These are phyloP conservation scores for Himantopus leucocephalus DNA, from an alignment of 2,113 vertebrate genomes.

Conservation along the genomic window DNA sequence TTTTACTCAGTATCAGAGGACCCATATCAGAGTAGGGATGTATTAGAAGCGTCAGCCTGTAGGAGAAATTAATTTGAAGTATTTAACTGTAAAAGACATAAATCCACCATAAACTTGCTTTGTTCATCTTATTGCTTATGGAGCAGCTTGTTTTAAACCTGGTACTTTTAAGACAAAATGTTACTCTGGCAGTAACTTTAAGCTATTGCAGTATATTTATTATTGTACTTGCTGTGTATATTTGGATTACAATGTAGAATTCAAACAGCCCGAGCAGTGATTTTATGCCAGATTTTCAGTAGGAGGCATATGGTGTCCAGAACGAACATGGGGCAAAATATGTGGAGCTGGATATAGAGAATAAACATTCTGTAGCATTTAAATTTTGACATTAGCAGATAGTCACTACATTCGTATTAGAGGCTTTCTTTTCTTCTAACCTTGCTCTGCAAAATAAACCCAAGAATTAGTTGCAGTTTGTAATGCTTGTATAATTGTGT, in stretches of 20 bases:
- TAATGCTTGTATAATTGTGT: not conserved
- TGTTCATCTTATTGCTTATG: not conserved
- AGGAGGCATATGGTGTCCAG: not conserved
- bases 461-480: not conserved
- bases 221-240: not conserved
- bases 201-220: not conserved
- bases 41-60: not conserved
- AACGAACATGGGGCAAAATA: not conserved
- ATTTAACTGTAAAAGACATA: not conserved
- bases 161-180: not conserved
- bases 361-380: not conserved
- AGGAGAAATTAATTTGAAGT: not conserved
- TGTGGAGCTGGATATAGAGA: not conserved
- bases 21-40: not conserved
- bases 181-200: not conserved
- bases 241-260: not conserved
- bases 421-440: not conserved
- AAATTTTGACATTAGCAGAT: not conserved
- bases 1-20: not conserved
- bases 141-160: not conserved
- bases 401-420: not conserved
- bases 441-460: not conserved
- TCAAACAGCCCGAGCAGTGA: not conserved
- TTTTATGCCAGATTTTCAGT: not conserved
- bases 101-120: not conserved